These are phyloP conservation scores for Erebia palarica DNA, from an alignment of 2,888 invertebrate species.

Conservation along the genomic window DNA sequence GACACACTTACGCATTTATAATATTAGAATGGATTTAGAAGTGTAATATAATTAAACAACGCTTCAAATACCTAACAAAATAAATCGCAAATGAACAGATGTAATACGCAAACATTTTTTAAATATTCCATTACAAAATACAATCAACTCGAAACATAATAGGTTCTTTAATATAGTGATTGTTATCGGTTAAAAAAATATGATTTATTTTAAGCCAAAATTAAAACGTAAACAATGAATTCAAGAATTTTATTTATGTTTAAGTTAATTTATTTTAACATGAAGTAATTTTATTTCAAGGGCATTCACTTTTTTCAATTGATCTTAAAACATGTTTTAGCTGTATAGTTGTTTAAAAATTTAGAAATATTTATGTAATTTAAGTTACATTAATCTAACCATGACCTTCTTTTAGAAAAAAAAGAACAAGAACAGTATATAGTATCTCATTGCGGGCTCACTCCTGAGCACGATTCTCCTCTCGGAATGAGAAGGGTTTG, in stretches of 20 bases:
- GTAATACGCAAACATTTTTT: slow-evolving; percentile 10
- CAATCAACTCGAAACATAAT: slow-evolving; percentile 1
- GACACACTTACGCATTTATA: too few species aligned
- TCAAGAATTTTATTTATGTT: background rate
- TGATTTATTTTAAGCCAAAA: background rate
- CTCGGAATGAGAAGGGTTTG: too few species aligned
- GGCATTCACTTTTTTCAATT: background rate
- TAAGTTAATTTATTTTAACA: slow-evolving; percentile 4
- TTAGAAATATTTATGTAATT: background rate
- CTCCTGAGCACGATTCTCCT: too few species aligned
- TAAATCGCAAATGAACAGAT: background rate
- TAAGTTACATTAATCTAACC: background rate
- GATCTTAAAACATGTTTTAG: background rate
- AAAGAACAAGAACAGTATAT: background rate
- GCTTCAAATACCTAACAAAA: too few species aligned
- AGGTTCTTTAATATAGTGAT: background rate
- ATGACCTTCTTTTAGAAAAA: background rate
- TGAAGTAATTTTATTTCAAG: background rate
- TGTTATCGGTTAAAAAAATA: slow-evolving; percentile 5
- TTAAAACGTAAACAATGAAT: background rate
- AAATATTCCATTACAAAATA: background rate
- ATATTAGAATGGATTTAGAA: too few species aligned
- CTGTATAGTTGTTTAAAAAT: background rate
- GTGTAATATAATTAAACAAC: too few species aligned
- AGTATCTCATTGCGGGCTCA: too few species aligned